These are phyloP conservation scores for Belgica antarctica DNA, from an alignment of 2,888 invertebrate species.

Conservation along the genomic window DNA sequence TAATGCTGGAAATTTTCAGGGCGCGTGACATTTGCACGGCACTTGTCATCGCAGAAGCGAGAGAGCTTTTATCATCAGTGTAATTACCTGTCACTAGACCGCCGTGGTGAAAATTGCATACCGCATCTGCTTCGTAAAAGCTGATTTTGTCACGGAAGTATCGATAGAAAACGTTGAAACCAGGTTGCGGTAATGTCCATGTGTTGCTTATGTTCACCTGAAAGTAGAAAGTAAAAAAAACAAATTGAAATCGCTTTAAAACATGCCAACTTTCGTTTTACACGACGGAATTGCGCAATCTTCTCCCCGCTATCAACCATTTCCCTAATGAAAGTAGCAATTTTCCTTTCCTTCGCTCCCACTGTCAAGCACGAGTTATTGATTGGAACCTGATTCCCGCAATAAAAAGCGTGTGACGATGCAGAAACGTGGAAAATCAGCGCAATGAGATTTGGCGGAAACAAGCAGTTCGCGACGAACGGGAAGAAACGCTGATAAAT, in stretches of 20 bases:
- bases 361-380: slow-evolving; percentile 6
- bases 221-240: slow-evolving; percentile 47
- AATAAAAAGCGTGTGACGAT: background rate
- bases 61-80: background rate
- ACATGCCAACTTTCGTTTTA: background rate
- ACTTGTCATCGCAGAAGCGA: no score
- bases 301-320: background rate
- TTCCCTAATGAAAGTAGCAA: slow-evolving; percentile 8
- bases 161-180: slow-evolving; percentile 77
- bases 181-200: slow-evolving; percentile 78
- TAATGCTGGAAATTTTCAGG: no score
- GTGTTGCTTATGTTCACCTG: slow-evolving; percentile 81
- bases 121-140: slow-evolving; percentile 81
- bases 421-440: background rate
- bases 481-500: background rate
- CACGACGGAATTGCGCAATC: background rate
- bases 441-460: background rate
- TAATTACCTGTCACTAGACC: slow-evolving; percentile 71
- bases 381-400: background rate
- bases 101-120: slow-evolving; percentile 79
- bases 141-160: slow-evolving; percentile 81
- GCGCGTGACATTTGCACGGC: no score
- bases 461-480: background rate
- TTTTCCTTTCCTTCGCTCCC: background rate
- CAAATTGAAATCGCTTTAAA: background rate